Evolutionary conservation across 2,888 invertebrate genomes (phyloP).

Genomic region (Drosophila maculinotata): DNA sequence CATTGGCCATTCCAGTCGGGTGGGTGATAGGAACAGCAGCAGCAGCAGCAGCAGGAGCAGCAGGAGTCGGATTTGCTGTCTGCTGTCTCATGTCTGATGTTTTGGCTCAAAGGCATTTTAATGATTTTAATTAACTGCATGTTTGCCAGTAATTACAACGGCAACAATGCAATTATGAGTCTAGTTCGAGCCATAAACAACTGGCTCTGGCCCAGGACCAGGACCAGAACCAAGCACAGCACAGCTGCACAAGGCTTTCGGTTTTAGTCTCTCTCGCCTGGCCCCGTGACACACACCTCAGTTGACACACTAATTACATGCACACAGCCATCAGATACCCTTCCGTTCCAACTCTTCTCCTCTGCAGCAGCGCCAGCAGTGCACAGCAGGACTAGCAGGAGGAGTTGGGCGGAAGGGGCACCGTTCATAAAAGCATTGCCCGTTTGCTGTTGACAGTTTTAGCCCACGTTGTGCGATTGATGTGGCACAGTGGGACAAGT

Average conservation of each 20-base stretch:
- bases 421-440: slow-evolving; percentile 52
- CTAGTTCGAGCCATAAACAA: slow-evolving; percentile 69
- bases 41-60: not conserved
- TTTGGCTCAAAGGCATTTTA: slow-evolving; percentile 74
- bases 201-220: slow-evolving; percentile 18
- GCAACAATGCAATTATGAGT: slow-evolving; percentile 78
- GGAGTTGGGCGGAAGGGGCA: not conserved
- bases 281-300: slow-evolving; percentile 60
- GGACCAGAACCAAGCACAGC: slow-evolving; percentile 21
- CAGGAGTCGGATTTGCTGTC: not conserved
- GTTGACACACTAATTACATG: slow-evolving; percentile 78
- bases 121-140: slow-evolving; percentile 79
- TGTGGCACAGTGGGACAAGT: slow-evolving; percentile 49
- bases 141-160: slow-evolving; percentile 76
- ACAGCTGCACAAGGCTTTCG: slow-evolving; percentile 38
- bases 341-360: not conserved
- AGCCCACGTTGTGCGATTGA: slow-evolving; percentile 43
- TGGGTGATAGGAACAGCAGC: slow-evolving; percentile 25
- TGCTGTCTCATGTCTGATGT: slow-evolving; percentile 28
- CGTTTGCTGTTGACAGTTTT: slow-evolving; percentile 58
- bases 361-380: not conserved
- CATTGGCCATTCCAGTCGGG: slow-evolving; percentile 19
- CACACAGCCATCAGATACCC: slow-evolving; percentile 32
- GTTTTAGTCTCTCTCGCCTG: slow-evolving; percentile 41
- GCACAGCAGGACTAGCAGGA: slow-evolving; percentile 34